Percentiles rank a stretch among this genome's conserved stretches.
phyloP scores from a whole-genome alignment of 1,140 invertebrate genomes.

The Anadara kagoshimensis region DNA sequence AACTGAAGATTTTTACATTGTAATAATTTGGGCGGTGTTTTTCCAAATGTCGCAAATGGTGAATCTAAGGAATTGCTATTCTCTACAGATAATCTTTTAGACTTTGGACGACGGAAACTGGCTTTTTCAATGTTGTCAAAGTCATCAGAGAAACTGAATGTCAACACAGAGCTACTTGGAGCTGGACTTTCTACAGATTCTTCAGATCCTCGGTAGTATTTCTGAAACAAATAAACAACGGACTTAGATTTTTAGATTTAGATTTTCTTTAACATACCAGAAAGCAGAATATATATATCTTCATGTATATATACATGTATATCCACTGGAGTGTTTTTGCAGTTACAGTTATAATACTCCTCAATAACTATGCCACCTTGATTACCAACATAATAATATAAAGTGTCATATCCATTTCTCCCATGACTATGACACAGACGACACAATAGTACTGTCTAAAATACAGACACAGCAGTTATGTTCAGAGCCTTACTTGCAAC shows the following conservation, averaged over 20 bases:
- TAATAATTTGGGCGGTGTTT: slow-evolving; percentile 49
- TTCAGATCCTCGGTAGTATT: slow-evolving; percentile 44
- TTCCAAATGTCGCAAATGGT: slow-evolving; percentile 62
- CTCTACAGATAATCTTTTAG: slow-evolving; percentile 29
- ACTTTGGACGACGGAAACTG: slow-evolving; percentile 40
- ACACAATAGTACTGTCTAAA: too few species aligned
- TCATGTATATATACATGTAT: too few species aligned
- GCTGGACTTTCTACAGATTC: slow-evolving; percentile 37
- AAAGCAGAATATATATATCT: too few species aligned
- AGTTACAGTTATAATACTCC: too few species aligned
- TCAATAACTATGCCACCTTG: too few species aligned
- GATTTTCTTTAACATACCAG: too few species aligned
- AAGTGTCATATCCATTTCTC: too few species aligned
- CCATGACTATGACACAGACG: too few species aligned
- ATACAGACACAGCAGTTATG: too few species aligned
- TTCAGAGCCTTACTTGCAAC: too few species aligned
- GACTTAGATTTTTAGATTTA: background rate
- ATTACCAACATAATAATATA: too few species aligned
- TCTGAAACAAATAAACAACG: slow-evolving; percentile 22
- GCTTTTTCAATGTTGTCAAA: slow-evolving; percentile 27
- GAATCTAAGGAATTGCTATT: slow-evolving; percentile 34
- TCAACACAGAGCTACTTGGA: slow-evolving; percentile 12
- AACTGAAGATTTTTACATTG: slow-evolving; percentile 33
- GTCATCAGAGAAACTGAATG: slow-evolving; percentile 41
- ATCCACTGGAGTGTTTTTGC: too few species aligned